A percentile compares a stretch with the other conserved stretches of the same genome.
Evolutionary conservation across 2,797 vertebrate genomes (phyloP).

Genomic region (Cetoscarus ocellatus): DNA sequence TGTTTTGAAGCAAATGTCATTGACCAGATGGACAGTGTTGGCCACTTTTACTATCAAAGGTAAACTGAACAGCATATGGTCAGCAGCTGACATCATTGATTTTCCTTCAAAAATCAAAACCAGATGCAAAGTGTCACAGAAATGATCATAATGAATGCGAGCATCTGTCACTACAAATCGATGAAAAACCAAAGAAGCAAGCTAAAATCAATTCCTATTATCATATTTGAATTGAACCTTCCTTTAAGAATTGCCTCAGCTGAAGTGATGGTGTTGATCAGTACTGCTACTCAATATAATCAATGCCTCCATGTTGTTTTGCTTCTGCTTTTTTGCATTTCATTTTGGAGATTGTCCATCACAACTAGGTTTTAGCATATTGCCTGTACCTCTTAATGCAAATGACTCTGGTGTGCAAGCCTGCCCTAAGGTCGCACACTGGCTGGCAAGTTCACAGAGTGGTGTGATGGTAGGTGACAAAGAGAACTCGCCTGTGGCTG

Average conservation of each 20-base stretch:
- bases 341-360: neutral
- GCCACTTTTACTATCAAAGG: neutral
- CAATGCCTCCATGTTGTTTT: neutral
- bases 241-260: neutral
- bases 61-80: constrained; percentile 5
- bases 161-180: constrained; percentile 12
- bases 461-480: constrained; percentile 42
- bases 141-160: neutral
- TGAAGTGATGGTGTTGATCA: constrained; percentile 20
- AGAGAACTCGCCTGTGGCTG: constrained; percentile 44
- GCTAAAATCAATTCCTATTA: neutral
- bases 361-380: neutral
- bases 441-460: constrained; percentile 46
- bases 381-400: constrained; percentile 27
- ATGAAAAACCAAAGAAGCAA: neutral
- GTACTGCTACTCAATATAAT: neutral
- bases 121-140: neutral
- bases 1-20: neutral
- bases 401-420: constrained; percentile 12
- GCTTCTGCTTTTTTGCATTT: constrained; percentile 1
- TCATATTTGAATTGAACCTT: neutral
- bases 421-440: constrained; percentile 23
- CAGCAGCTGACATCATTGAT: constrained; percentile 27
- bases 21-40: neutral
- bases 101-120: neutral